phyloP scores from a whole-genome alignment of 2,797 vertebrate species.

The Sardinella longiceps region DNA sequence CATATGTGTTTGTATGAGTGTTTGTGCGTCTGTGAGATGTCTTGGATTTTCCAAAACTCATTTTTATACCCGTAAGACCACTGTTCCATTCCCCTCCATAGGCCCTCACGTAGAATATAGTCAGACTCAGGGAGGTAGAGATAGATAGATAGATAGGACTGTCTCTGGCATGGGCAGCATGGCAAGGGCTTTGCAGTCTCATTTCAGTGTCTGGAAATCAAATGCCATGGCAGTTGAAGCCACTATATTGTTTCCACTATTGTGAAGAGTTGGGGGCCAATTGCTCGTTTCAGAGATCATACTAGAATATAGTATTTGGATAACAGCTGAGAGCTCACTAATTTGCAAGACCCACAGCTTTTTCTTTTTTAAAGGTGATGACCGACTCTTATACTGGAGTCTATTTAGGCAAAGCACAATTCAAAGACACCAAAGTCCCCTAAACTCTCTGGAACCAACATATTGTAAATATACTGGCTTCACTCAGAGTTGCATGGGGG shows the following conservation, averaged over 20 bases:
- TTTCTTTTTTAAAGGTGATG: neutral
- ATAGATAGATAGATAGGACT: constrained; percentile 27
- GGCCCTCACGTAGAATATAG: constrained; percentile 26
- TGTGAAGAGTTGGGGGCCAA: neutral
- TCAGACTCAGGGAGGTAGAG: constrained; percentile 56
- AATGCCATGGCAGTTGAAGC: neutral
- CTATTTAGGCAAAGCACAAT: neutral
- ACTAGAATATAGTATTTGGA: neutral
- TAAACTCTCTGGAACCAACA: neutral
- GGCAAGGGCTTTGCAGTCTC: neutral
- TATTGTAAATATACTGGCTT: neutral
- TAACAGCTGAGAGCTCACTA: neutral
- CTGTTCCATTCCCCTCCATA: constrained; percentile 2
- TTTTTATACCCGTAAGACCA: constrained; percentile 5
- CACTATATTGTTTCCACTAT: neutral
- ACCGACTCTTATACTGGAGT: neutral
- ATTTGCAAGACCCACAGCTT: too few species aligned
- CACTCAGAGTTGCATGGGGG: neutral
- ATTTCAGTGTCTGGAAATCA: too few species aligned
- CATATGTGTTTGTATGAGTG: neutral
- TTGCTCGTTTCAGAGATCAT: neutral
- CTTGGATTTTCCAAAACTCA: neutral
- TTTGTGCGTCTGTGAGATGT: neutral
- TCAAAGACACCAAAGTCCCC: neutral
- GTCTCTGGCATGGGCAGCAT: neutral